These are phyloP conservation scores for Drosophila saltans DNA, from an alignment of 1,140 invertebrate species.

Conservation along the genomic window DNA sequence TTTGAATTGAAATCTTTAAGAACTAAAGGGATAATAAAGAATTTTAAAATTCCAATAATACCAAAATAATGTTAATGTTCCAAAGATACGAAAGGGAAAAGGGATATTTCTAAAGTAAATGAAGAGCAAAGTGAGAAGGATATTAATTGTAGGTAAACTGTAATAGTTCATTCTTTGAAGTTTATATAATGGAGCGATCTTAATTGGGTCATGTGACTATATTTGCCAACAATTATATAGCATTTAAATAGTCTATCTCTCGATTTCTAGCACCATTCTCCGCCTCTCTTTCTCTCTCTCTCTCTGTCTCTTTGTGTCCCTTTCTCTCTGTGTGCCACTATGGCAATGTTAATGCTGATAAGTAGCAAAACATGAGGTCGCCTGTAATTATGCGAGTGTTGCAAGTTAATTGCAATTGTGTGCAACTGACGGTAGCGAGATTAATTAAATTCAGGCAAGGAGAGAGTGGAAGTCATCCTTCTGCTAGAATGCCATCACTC, in stretches of 20 bases:
- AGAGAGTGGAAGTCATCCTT: constrained; percentile 23
- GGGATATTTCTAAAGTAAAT: too few species aligned
- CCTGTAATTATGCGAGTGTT: constrained; percentile 82
- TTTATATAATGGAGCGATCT: not conserved
- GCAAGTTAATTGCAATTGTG: constrained; percentile 83
- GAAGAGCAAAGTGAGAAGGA: not conserved
- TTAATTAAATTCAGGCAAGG: constrained; percentile 80
- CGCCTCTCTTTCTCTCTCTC: too few species aligned
- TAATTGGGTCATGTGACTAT: not conserved
- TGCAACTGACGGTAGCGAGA: constrained; percentile 82
- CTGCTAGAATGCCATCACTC: constrained; percentile 54
- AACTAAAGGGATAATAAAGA: too few species aligned
- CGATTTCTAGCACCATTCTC: not conserved
- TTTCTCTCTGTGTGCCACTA: constrained; percentile 29
- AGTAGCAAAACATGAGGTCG: constrained; percentile 82
- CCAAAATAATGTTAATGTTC: too few species aligned
- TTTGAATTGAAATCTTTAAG: too few species aligned
- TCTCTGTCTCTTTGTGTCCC: not conserved
- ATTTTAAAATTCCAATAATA: too few species aligned
- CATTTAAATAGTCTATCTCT: constrained; percentile 5
- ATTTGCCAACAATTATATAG: constrained; percentile 1
- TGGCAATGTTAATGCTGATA: constrained; percentile 82
- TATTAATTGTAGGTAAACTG: not conserved
- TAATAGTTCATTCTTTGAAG: not conserved
- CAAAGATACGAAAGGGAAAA: too few species aligned